Evolutionary conservation across 1,140 invertebrate genomes (phyloP).

Genomic region (Brachionus sp.): DNA sequence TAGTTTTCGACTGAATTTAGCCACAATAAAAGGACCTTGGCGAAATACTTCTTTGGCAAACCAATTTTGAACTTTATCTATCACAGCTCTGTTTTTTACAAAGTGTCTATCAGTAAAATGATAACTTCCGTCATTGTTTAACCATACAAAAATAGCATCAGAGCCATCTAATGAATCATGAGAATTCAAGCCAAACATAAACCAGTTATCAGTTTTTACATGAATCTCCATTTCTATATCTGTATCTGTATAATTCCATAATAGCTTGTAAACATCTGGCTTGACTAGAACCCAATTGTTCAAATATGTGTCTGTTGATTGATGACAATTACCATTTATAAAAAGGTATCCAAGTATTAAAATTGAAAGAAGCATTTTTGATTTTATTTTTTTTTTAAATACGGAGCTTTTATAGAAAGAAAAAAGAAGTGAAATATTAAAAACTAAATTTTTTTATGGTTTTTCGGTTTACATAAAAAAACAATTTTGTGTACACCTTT

Average conservation of each 20-base stretch:
- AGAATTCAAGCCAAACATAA: slow-evolving; percentile 15
- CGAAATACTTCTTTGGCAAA: neutral
- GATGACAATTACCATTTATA: neutral
- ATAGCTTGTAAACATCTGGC: neutral
- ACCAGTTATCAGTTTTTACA: slow-evolving; percentile 13
- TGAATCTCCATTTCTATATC: slow-evolving; percentile 34
- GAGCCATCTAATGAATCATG: neutral
- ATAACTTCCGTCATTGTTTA: neutral
- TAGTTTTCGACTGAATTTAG: slow-evolving; percentile 13
- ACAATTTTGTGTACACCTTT: neutral
- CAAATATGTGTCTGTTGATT: neutral
- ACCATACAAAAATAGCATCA: slow-evolving; percentile 34
- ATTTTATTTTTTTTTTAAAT: neutral
- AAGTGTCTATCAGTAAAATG: slow-evolving; percentile 13
- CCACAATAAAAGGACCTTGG: neutral
- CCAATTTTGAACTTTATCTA: slow-evolving; percentile 7
- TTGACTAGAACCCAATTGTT: neutral
- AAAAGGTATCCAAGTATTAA: neutral
- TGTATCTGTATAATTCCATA: slow-evolving; percentile 25
- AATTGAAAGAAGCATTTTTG: neutral
- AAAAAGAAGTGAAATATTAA: neutral
- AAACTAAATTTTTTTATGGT: neutral
- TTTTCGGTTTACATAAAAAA: neutral
- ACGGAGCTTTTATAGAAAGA: neutral
- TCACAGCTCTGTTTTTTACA: neutral